These are phyloP conservation scores for Actinia equina DNA, from an alignment of 64 coral and sea anemone genomes.

Conservation along the genomic window DNA sequence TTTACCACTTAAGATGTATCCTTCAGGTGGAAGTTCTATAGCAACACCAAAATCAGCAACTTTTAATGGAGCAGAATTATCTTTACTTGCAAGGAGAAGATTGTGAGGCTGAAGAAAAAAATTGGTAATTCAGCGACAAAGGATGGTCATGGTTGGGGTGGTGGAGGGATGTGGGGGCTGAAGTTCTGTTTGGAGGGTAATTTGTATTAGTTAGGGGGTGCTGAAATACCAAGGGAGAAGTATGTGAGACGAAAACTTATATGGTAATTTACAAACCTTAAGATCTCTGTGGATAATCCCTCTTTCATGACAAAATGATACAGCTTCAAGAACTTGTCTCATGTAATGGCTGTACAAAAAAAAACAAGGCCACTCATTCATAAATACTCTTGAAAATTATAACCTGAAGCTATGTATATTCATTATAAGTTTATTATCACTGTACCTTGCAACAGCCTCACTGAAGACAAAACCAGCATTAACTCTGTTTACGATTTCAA, in stretches of 20 bases:
- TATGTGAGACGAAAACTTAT: too few relatives aligned
- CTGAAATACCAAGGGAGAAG: too few relatives aligned
- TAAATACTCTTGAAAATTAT: background rate
- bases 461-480: conserved; percentile 99
- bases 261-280: conserved; percentile 53
- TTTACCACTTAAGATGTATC: conserved; percentile 76
- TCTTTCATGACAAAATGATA: conserved; percentile 80
- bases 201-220: too few relatives aligned
- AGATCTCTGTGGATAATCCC: conserved; percentile 93
- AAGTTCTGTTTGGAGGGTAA: too few relatives aligned
- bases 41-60: conserved; percentile 99
- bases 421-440: background rate
- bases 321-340: conserved; percentile 93
- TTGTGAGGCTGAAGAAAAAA: conserved; percentile 74
- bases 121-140: too few relatives aligned
- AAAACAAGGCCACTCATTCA: background rate
- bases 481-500: conserved; percentile 99
- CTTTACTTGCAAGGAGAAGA: conserved; percentile 85
- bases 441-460: conserved; percentile 96
- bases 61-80: conserved; percentile 98
- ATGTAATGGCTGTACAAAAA: conserved; percentile 85
- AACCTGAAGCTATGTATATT: background rate
- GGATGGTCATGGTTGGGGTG: too few relatives aligned
- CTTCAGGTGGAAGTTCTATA: conserved; percentile 70
- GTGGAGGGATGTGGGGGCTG: too few relatives aligned